Evolutionary conservation across 2,888 invertebrate genomes (phyloP).

Genomic region (Drosophila tanythrix): DNA sequence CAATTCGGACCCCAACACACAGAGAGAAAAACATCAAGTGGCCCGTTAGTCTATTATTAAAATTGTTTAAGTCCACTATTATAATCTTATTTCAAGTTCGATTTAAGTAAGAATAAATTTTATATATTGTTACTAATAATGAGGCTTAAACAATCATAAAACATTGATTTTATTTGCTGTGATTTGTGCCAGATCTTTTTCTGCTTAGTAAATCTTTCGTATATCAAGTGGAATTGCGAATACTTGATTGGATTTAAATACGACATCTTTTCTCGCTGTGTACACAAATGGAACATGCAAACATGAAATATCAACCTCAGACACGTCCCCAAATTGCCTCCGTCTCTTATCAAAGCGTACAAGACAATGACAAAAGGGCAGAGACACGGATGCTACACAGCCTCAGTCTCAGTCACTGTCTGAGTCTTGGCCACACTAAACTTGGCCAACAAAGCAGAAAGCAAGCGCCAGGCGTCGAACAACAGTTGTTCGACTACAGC

Average conservation of each 20-base stretch:
- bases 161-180: neutral
- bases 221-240: neutral
- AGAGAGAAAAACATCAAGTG: neutral
- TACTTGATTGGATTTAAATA: neutral
- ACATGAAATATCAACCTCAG: conserved; percentile 71
- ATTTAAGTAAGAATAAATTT: neutral
- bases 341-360: conserved; percentile 73
- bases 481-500: conserved; percentile 72
- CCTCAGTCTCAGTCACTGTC: neutral
- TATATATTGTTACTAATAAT: neutral
- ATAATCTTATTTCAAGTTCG: neutral
- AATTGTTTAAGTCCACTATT: neutral
- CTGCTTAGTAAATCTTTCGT: neutral
- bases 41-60: neutral
- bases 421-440: conserved; percentile 19
- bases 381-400: conserved; percentile 48
- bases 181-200: neutral
- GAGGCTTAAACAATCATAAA: neutral
- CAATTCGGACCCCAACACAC: conserved; percentile 4
- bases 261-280: conserved; percentile 8
- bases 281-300: conserved; percentile 62
- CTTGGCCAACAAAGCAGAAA: conserved; percentile 39
- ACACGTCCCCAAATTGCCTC: conserved; percentile 73
- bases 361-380: conserved; percentile 83
- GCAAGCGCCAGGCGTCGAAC: conserved; percentile 68